Evolutionary conservation across 2,113 vertebrate genomes (phyloP), one percentile per base, ranked within the genome.

Genomic region (Ramphastos sulfuratus): DNA sequence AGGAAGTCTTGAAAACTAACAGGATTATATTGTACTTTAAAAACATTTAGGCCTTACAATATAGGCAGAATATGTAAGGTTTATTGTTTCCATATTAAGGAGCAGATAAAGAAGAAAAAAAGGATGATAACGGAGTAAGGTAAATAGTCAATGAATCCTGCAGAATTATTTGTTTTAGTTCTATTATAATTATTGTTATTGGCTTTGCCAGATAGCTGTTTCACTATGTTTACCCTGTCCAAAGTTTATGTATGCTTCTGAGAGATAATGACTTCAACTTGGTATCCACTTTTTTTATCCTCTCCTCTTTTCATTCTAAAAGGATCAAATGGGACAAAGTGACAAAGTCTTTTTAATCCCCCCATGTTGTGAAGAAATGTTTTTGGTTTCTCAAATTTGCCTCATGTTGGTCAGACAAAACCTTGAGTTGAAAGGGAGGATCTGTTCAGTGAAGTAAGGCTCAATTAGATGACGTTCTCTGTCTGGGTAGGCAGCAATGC

Each of bases 271-370:
- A 39, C 55, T 52, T 52, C 12, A 52, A 52, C 23, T 54, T 88
- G 16, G 46, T 33, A 78, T 6, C 18, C n/a, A 63, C 0, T 21
- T 46, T 44, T 13, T 15, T 3, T 15, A 2, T 3, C 4, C 4
- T 2, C 6, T 6, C 3, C 15, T 2, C 20, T 74, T 60, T 74
- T 87, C 39, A 3, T 30, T 78, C n/a, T 71, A 21, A 55, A 44
- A 86, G 6, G 15, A 67, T 31, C 19, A 81, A 37, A 46, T 7
- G 6, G 15, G 18, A 55, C 8, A 3, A 70, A 25, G 52, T 33
- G 20, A 55, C 8, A 3, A 70, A 25, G 56, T 31, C 23, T 58
- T 80, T 71, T 35, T 54, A 27, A 64, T 56, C 33, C 16, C 30
- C 23, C 4, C 11, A 20, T 3, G 8, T 25, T 13, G 12, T 17